Conservation (phyloP, 2,888 invertebrate species). For the Parascotia fuliginaria region DNA sequence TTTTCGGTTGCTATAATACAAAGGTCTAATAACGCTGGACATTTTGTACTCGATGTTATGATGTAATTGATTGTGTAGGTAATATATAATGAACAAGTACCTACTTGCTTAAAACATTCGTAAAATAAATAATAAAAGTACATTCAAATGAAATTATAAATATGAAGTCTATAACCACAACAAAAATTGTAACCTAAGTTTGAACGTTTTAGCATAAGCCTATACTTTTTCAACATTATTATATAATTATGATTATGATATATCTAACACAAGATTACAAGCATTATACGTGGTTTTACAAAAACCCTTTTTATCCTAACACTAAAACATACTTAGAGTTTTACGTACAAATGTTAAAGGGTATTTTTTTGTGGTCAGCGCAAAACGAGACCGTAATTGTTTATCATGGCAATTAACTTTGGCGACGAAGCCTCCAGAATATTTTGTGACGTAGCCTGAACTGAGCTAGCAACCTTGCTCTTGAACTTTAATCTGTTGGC, state of each 20-base stretch:
- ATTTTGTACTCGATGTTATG: too few species aligned
- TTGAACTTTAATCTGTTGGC: constrained; percentile 16
- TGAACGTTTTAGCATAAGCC: neutral
- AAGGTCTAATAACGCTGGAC: too few species aligned
- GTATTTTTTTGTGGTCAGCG: constrained; percentile 32
- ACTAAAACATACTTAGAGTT: constrained; percentile 19
- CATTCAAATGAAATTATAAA: too few species aligned
- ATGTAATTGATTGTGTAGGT: too few species aligned
- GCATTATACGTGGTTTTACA: neutral
- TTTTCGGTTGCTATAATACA: too few species aligned
- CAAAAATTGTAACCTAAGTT: neutral
- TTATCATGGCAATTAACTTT: constrained; percentile 66
- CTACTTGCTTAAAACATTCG: too few species aligned
- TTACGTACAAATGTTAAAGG: constrained; percentile 30
- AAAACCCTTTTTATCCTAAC: constrained; percentile 10
- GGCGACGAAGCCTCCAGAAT: constrained; percentile 46
- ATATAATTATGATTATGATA: neutral
- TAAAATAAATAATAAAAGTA: too few species aligned
- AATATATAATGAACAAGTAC: too few species aligned
- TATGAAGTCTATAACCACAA: neutral
- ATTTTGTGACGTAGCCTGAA: constrained; percentile 45
- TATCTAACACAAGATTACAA: constrained; percentile 1
- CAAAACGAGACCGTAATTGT: constrained; percentile 57
- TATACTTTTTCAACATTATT: neutral
- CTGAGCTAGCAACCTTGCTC: constrained; percentile 25